Percentiles rank a stretch among this genome's conserved stretches.
Evolutionary conservation across 2,888 invertebrate genomes (phyloP).

Genomic region (Scaptomyza caliginosa): DNA sequence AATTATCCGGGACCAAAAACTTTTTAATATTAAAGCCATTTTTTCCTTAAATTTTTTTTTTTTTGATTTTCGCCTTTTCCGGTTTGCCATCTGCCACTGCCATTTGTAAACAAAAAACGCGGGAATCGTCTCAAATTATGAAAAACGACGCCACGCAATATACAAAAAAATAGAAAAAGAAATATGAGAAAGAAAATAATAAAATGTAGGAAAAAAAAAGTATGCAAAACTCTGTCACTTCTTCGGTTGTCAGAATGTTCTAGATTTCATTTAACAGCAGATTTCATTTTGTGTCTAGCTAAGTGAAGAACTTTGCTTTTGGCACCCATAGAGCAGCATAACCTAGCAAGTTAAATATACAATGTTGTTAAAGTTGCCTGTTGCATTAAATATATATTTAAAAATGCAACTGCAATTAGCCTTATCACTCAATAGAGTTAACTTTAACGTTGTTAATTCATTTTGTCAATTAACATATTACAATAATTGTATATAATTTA

Average conservation of each 20-base stretch:
- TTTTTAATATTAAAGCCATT: slow-evolving; percentile 56
- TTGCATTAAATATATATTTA: slow-evolving; percentile 14
- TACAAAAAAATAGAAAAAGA: slow-evolving; percentile 24
- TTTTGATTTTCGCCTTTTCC: slow-evolving; percentile 36
- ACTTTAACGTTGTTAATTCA: slow-evolving; percentile 1
- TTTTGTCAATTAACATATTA: slow-evolving; percentile 29
- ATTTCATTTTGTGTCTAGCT: slow-evolving; percentile 3
- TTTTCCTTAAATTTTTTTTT: no score
- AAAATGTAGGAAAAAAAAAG: slow-evolving; percentile 18
- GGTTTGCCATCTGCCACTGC: slow-evolving; percentile 26
- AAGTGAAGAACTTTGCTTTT: neutral
- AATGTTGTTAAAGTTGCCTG: neutral
- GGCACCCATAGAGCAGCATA: neutral
- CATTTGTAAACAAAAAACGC: slow-evolving; percentile 45
- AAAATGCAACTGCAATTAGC: slow-evolving; percentile 18
- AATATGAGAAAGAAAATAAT: slow-evolving; percentile 23
- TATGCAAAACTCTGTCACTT: slow-evolving; percentile 56
- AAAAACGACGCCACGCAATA: slow-evolving; percentile 57
- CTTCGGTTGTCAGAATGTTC: slow-evolving; percentile 43
- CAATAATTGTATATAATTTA: slow-evolving; percentile 4
- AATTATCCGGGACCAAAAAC: slow-evolving; percentile 62
- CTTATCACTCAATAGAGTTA: slow-evolving; percentile 1
- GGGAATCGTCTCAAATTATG: slow-evolving; percentile 50
- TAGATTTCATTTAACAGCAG: slow-evolving; percentile 44
- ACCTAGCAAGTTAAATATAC: neutral